Conservation (phyloP, 2,113 vertebrate genomes). For the Stictonetta naevosa region DNA sequence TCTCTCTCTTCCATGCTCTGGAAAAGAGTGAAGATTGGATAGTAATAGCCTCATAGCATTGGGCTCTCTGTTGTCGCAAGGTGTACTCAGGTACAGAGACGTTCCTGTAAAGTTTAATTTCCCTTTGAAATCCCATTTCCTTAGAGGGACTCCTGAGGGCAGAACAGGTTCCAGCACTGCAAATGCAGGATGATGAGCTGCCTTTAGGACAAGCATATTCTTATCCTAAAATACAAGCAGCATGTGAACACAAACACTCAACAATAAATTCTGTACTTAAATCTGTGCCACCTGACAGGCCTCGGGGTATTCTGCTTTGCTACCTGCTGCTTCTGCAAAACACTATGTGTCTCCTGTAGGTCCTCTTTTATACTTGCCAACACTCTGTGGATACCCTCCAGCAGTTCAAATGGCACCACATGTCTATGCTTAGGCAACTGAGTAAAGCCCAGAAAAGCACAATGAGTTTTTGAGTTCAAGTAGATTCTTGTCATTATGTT, state of each 20-base stretch:
- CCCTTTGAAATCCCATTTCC: not conserved
- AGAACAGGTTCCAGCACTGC: not conserved
- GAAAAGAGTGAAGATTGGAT: not conserved
- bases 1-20: not conserved
- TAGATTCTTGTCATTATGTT: not conserved
- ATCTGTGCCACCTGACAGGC: not conserved
- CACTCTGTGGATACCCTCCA: not conserved
- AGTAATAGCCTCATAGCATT: not conserved
- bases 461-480: not conserved
- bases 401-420: not conserved
- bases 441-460: conserved; percentile 7
- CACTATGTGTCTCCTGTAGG: not conserved
- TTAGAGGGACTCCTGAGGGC: not conserved
- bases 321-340: conserved; percentile 12
- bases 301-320: conserved; percentile 2
- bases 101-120: not conserved
- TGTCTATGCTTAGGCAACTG: not conserved
- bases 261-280: conserved; percentile 1
- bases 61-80: not conserved
- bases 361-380: not conserved
- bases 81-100: not conserved
- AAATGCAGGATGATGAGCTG: not conserved
- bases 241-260: not conserved
- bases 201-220: not conserved
- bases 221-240: not conserved